Evolutionary conservation across 1,140 invertebrate genomes (phyloP).

Genomic region (Eriosoma lanigerum): DNA sequence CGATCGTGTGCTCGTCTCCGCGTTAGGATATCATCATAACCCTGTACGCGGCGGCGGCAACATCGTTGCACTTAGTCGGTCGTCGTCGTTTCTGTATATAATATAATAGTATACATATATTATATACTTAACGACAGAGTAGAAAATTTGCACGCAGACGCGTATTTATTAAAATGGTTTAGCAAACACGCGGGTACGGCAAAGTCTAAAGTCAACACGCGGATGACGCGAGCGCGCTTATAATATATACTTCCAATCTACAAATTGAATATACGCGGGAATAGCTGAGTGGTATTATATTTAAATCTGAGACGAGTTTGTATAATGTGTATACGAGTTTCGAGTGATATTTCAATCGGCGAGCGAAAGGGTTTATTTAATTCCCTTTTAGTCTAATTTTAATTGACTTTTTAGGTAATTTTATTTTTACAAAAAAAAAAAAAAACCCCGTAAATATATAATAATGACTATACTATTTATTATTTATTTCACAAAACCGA

Average conservation of each 20-base stretch:
- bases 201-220: slow-evolving; percentile 49
- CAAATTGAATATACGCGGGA: slow-evolving; percentile 17
- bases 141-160: not conserved
- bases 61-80: slow-evolving; percentile 3
- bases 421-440: not conserved
- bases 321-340: slow-evolving; percentile 1
- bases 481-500: too few relatives aligned
- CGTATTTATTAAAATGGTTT: not conserved
- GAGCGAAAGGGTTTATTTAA: slow-evolving; percentile 33
- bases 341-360: slow-evolving; percentile 8
- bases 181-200: slow-evolving; percentile 35
- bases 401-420: slow-evolving; percentile 12
- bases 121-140: too few relatives aligned
- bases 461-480: too few relatives aligned
- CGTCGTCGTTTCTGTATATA: not conserved
- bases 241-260: slow-evolving; percentile 44
- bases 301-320: slow-evolving; percentile 39
- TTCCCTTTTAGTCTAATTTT: slow-evolving; percentile 30
- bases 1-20: not conserved
- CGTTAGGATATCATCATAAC: slow-evolving; percentile 1
- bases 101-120: too few relatives aligned
- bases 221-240: not conserved
- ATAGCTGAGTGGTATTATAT: slow-evolving; percentile 22
- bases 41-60: not conserved
- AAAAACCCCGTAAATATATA: too few relatives aligned